Evolutionary conservation across 2,888 invertebrate species (phyloP), one percentile per base, ranked within the genome.

Genomic region (Catocala fraxini): DNA sequence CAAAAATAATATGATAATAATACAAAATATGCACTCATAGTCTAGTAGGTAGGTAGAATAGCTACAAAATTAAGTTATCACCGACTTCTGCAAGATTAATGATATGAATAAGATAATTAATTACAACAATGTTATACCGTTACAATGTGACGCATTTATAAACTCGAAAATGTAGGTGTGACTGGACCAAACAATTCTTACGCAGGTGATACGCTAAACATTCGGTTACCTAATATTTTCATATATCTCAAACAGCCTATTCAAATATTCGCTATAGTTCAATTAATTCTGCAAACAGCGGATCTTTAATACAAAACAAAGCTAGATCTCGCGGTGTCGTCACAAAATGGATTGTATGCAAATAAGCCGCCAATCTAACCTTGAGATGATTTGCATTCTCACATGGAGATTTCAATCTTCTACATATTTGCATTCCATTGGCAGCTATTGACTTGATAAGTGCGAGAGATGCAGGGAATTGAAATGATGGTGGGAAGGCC

Each of bases 261-360:
- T 39, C 35, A 39, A 39, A 53, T 12, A 45, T 45, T 52, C 11
- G 33, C 33, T 25, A 34, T 4, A 12, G 45, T 34, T 35, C 48
- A 48, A 52, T 56, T 25, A 61, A 52, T 47, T 59, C 51, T 57
- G 41, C 54, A 59, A 58, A 65, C 48, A 65, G 12, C 41, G 46
- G 25, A 49, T 9, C 9, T 9, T 59, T 15, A 49, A 39, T 34
- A 46, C 35, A 64, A 47, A 63, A 68, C 75, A 45, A 45, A 45
- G 45, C 45, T 63, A 59, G 48, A 77, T 80, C 79, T 79, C 68
- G 71, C 55, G 65, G 56, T 83, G 84, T 83, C 80, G 83, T 85
- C 84, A 86, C 68, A 80, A 72, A 81, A 81, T 76, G 81, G 83
- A 92, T 91, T 92, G 90, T 90, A 88, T 91, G 89, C 82, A 85